Conservation (phyloP, 2,888 invertebrate genomes). For the Synergus gifuensis region DNA sequence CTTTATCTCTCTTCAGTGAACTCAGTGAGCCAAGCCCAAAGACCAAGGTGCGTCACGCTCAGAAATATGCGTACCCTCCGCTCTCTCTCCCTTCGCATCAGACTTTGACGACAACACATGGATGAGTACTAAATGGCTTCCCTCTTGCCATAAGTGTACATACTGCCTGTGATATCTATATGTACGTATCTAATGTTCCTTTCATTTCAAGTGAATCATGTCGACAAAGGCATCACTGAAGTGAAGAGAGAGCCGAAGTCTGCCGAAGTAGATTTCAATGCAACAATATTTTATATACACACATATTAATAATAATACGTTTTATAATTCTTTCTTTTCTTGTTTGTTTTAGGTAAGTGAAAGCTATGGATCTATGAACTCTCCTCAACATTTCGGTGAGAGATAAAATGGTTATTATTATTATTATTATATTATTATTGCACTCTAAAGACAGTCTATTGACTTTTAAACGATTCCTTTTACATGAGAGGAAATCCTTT, state of each 20-base stretch:
- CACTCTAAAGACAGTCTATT: too few relatives aligned
- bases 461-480: too few relatives aligned
- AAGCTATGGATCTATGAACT: not conserved
- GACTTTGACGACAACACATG: conserved; percentile 26
- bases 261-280: not conserved
- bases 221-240: not conserved
- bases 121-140: conserved; percentile 34
- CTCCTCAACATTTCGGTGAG: conserved; percentile 21
- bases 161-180: not conserved
- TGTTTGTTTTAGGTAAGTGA: conserved; percentile 36
- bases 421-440: too few relatives aligned
- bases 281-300: too few relatives aligned
- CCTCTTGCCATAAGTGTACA: not conserved
- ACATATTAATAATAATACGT: not conserved
- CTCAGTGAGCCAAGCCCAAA: conserved; percentile 64
- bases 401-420: not conserved
- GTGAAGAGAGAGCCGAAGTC: not conserved
- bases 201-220: not conserved
- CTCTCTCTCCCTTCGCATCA: conserved; percentile 34
- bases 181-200: not conserved
- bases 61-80: conserved; percentile 65
- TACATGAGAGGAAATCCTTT: too few relatives aligned
- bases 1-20: conserved; percentile 45
- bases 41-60: conserved; percentile 71
- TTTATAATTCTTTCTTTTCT: conserved; percentile 9